Base-by-base conservation (phyloP, 2,888 invertebrate genomes). In the Dryocosmus kuriphilus region DNA sequence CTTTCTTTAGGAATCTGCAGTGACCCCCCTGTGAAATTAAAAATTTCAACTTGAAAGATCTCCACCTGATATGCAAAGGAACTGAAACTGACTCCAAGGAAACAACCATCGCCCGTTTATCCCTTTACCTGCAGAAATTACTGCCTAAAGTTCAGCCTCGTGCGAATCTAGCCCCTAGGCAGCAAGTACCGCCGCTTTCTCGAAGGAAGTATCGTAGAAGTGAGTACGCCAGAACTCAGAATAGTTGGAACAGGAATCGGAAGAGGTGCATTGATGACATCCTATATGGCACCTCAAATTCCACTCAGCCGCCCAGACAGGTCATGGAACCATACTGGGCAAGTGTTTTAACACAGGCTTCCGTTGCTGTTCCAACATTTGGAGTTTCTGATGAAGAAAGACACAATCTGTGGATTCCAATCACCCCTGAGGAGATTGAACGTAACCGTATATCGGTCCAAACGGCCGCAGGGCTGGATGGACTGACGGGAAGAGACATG, bases 381-480 rank as follows among this genome's bases (percentile, higher is more conserved):
- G 2, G 11, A 2, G 19, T 24, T 27, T n/a, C 35, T 22, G 62
- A 60, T 30, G 19, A 46, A 1, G 30, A 14, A 61, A 51, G 32
- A 61, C 2, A 0, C 6, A 32, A 63, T 0, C 9, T 75, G 62
- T 65, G 55, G 51, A 2, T 1, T 32, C 63, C 75, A 19, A 30
- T 75, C 19, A 62, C 62, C 19, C 27, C 2, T 38, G 63, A 74
- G 32, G 74, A 74, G 24, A 82, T 86, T 71, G 80, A 76, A 7
- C 74, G 27, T n/a, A 22, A 63, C 73, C 67, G 60, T 6, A 9
- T 84, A 27, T 77, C 82, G 16, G 27, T 60, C 1, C 46, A 60
- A 24, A 78, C 84, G 11, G 83, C 84, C 9, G 84, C 87, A 9
- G 87, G 85, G 1, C 81, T 84, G 60, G 86, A 87, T 74, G 84